phyloP scores from a whole-genome alignment of 2,113 vertebrate genomes.

The Phrynosoma platyrhinos region DNA sequence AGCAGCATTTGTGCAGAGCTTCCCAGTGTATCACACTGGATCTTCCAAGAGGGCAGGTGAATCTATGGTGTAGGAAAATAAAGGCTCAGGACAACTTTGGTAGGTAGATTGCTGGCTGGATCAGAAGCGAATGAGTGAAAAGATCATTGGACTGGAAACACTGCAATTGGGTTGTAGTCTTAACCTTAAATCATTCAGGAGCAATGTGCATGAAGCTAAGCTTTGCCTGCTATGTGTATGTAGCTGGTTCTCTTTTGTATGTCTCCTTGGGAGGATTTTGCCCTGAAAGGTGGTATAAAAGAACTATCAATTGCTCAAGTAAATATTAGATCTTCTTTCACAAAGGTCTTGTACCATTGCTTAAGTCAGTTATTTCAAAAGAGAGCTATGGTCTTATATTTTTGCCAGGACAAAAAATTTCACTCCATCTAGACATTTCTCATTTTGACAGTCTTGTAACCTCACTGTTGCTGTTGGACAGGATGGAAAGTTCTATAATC shows the following conservation, averaged over 20 bases:
- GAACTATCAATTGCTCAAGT: no score
- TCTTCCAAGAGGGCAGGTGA: background rate
- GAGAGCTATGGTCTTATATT: background rate
- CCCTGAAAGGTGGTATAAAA: no score
- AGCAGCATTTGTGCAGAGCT: background rate
- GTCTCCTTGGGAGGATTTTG: background rate
- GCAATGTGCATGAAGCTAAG: background rate
- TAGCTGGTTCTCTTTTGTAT: background rate
- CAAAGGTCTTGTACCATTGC: background rate
- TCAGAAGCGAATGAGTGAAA: background rate
- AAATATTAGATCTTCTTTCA: background rate
- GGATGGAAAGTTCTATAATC: no score
- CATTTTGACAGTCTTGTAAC: background rate
- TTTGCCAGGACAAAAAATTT: background rate
- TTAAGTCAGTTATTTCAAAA: background rate
- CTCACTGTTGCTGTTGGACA: background rate
- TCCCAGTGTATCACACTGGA: background rate
- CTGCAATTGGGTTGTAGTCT: background rate
- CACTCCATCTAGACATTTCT: background rate
- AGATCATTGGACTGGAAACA: background rate
- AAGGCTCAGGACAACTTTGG: background rate
- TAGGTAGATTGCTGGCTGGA: background rate
- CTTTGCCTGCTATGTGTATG: background rate
- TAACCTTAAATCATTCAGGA: background rate
- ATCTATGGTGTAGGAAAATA: background rate